Conservation (phyloP, 2,888 invertebrate genomes). For the Caenorhabditis auriculariae region DNA sequence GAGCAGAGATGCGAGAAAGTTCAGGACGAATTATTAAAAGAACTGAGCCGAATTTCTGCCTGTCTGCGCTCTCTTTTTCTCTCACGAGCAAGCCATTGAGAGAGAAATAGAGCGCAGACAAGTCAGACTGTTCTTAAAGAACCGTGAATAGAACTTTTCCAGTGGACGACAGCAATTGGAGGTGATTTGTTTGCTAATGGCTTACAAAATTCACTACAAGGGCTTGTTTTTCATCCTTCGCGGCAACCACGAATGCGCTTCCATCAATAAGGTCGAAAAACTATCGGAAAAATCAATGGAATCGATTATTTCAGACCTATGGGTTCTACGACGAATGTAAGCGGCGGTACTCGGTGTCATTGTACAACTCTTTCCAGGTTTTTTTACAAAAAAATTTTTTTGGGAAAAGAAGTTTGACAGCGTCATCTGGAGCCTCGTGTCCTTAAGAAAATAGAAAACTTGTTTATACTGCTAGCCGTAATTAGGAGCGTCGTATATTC, state of each 20-base stretch:
- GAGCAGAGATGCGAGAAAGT: too few species aligned
- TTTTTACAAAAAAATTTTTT: background rate
- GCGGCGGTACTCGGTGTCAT: constrained; percentile 31
- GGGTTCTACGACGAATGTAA: constrained; percentile 54
- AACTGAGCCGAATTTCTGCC: too few species aligned
- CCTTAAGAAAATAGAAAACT: too few species aligned
- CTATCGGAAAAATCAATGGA: background rate
- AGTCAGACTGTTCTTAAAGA: too few species aligned
- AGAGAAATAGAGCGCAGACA: too few species aligned
- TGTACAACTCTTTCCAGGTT: constrained; percentile 45
- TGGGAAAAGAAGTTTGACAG: background rate
- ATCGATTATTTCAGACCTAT: constrained; percentile 35
- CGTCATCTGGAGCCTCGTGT: too few species aligned
- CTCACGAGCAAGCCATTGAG: too few species aligned
- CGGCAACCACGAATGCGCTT: constrained; percentile 48
- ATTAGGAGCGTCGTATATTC: too few species aligned
- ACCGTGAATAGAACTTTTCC: too few species aligned
- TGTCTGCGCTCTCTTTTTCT: too few species aligned
- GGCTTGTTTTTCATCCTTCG: constrained; percentile 46
- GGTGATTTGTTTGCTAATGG: constrained; percentile 40
- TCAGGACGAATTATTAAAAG: too few species aligned
- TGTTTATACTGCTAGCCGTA: too few species aligned
- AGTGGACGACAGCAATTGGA: constrained; percentile 33
- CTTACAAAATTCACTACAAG: constrained; percentile 35
- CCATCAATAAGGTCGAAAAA: constrained; percentile 31